phyloP scores from a whole-genome alignment of 2,888 invertebrate genomes.

The Drosophila neotestacea region DNA sequence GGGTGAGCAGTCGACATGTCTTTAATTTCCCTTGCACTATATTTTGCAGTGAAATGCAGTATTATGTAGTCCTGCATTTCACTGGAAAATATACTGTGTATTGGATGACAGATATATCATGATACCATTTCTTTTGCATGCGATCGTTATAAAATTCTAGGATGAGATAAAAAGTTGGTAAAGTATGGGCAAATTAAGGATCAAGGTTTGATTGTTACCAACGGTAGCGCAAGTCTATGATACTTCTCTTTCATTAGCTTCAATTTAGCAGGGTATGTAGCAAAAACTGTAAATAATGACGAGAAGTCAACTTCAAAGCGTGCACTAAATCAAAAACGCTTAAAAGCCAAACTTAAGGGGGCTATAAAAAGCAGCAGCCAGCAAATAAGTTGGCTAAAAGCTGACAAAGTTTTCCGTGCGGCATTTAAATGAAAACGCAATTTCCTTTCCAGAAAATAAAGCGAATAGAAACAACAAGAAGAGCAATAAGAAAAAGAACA shows the following conservation, averaged over 20 bases:
- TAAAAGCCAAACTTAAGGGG: constrained; percentile 42
- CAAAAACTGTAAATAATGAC: constrained; percentile 60
- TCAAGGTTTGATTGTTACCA: too few relatives aligned
- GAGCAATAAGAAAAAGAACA: constrained; percentile 32
- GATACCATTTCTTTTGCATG: too few relatives aligned
- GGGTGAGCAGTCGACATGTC: constrained; percentile 7
- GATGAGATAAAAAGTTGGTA: too few relatives aligned
- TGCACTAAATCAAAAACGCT: constrained; percentile 75
- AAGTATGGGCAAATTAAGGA: too few relatives aligned
- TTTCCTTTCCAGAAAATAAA: constrained; percentile 41
- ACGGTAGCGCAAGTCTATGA: not conserved
- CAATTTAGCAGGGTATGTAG: constrained; percentile 6
- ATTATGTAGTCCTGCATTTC: too few relatives aligned
- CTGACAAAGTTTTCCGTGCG: constrained; percentile 55
- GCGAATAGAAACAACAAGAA: constrained; percentile 15
- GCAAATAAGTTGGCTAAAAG: constrained; percentile 50
- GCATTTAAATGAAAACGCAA: constrained; percentile 79
- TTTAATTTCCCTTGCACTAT: not conserved
- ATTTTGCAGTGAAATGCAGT: not conserved
- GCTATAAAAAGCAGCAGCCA: constrained; percentile 54
- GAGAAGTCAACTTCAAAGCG: constrained; percentile 52
- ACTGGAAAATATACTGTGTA: too few relatives aligned
- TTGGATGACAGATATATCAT: too few relatives aligned
- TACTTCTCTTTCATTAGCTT: not conserved
- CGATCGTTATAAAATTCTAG: too few relatives aligned